Base-by-base conservation (phyloP, 2,113 vertebrate species). In the Prinia subflava region DNA sequence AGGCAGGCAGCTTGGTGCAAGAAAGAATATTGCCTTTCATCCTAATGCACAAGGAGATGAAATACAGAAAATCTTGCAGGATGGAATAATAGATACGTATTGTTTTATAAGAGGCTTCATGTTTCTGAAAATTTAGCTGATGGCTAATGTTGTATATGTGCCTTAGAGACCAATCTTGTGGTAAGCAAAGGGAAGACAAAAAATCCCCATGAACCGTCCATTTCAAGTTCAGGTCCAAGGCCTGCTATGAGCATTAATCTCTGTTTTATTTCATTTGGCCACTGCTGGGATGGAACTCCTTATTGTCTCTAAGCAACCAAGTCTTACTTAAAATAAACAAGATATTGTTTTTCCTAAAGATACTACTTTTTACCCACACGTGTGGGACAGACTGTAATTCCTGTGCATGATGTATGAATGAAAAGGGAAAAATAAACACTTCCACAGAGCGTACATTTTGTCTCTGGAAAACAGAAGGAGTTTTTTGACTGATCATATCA, bases 1-100 rank as follows among this genome's bases (percentile, higher is more conserved):
- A 44, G 1, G 2, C 0, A 0, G 13, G 4, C 2, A 7, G 7
- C 3, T 3, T 6, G 18, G 37, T 44, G 14, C 16, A 67, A 67
- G 21, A 78, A 68, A 27, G 15, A 5, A 23, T 31, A 21, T 6
- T 94, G 24, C 3, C 12, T 56, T 56, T 74, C 6, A 6, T 83
- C 8, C 5, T 64, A 75, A 41, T 64, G 14, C 6, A 89, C 4
- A 27, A 70, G 56, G 20, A 78, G 4, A 6, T 63, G 30, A 85
- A 84, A 82, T 62, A 41, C 2, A 20, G 13, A 84, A 84, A 70
- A 53, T 7, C 10, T 63, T 77, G 13, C 24, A 69, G 24, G 13
- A 37, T 35, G 3, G 16, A 81, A 41, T 83, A 92, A 68, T 12
- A 77, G 10, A 15, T 56, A 35, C 0, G 0, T 15, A 37, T 27